A percentile compares a stretch with the other conserved stretches of the same genome.
phyloP scores from a whole-genome alignment of 2,888 invertebrate species.

The Rotaria sp. region DNA sequence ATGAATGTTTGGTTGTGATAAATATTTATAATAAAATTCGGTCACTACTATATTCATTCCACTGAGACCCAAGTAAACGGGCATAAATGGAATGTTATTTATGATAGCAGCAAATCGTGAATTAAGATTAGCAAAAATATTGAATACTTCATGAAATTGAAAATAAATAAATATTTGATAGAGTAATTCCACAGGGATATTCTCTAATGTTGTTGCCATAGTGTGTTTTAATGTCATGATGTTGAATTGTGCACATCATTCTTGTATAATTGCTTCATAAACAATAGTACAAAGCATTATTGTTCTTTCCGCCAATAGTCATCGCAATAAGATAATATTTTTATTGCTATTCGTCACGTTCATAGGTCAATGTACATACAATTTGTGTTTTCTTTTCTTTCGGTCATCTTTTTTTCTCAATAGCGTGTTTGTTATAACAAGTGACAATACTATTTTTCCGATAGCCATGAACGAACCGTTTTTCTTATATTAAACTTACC shows the following conservation, averaged over 20 bases:
- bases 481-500: too few relatives aligned
- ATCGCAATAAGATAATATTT: not conserved
- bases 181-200: not conserved
- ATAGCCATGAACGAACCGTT: too few relatives aligned
- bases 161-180: not conserved
- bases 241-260: not conserved
- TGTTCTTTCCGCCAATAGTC: not conserved
- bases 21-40: not conserved
- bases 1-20: not conserved
- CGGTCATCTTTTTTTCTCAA: too few relatives aligned
- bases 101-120: not conserved
- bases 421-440: too few relatives aligned
- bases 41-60: not conserved
- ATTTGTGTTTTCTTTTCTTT: too few relatives aligned
- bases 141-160: too few relatives aligned
- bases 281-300: not conserved
- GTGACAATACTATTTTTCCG: too few relatives aligned
- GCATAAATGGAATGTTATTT: not conserved
- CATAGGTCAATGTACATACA: too few relatives aligned
- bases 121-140: not conserved
- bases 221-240: not conserved
- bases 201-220: not conserved
- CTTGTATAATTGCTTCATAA: not conserved
- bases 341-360: too few relatives aligned
- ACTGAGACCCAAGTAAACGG: not conserved